Evolutionary conservation across 2,797 vertebrate species (phyloP).

Genomic region (Caiman crocodilus): DNA sequence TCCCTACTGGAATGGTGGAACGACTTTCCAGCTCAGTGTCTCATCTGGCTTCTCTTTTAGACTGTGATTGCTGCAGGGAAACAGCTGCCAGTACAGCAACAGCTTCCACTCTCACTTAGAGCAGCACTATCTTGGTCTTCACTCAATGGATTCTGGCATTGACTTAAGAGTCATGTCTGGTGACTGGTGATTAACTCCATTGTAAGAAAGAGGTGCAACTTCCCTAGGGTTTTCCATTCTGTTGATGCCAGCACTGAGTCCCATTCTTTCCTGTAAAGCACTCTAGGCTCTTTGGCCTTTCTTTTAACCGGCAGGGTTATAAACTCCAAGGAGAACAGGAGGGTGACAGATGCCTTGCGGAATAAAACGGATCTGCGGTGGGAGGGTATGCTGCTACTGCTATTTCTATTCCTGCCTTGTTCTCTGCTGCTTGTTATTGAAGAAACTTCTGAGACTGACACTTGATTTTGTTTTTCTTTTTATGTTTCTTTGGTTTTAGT

Average conservation of each 20-base stretch:
- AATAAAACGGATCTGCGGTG: neutral
- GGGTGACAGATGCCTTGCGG: neutral
- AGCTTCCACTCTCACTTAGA: neutral
- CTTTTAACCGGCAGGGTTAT: neutral
- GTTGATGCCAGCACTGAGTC: neutral
- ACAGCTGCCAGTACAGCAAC: no score
- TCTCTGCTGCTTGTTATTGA: neutral
- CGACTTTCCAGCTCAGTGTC: neutral
- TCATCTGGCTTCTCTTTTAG: neutral
- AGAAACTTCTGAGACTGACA: fast-evolving
- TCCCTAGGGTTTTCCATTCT: neutral
- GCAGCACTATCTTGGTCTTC: neutral
- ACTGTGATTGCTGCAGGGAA: neutral
- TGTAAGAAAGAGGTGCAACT: neutral
- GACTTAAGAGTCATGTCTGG: neutral
- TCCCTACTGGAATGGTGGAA: neutral
- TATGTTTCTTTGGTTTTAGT: neutral
- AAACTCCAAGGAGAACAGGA: neutral
- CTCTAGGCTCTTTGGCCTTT: neutral
- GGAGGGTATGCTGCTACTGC: neutral
- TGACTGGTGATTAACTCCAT: neutral
- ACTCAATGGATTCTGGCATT: neutral
- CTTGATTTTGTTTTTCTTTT: neutral
- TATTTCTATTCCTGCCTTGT: neutral
- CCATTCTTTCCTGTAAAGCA: neutral